Base-by-base conservation (phyloP, 2,113 vertebrate species). In the Burhinus bistriatus region DNA sequence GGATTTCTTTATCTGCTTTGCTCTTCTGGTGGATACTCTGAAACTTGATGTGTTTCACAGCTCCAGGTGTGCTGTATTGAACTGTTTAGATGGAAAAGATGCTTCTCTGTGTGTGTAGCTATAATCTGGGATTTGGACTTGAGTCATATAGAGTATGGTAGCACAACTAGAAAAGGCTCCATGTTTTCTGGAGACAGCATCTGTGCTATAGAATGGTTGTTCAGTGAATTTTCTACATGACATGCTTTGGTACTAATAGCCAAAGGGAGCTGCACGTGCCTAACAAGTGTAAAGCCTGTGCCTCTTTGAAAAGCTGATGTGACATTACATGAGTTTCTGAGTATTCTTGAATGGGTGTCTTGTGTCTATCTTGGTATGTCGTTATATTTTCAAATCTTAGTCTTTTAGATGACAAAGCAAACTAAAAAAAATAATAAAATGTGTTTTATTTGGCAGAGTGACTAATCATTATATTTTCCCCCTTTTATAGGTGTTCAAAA, bases 91-190 rank as follows among this genome's bases (percentile, higher is more conserved):
- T 52, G 81, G 65, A 40, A n/a, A 79, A 85, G 66, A 5, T 68
- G 18, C 15, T 87, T 84, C 36, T 42, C 23, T 44, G 1, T 38
- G 54, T 58, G 57, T 20, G 4, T 32, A 23, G 29, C 61, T 94
- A 58, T 29, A 27, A 57, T 69, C 44, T 58, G 42, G 61, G 62
- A 5, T 79, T 71, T 59, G 21, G 12, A 30, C 10, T 54, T 6
- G 1, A 47, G 23, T 44, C 42, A 1, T 11, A 2, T 9, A 36
- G 25, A 4, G 2, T 6, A 9, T 12, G 62, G 9, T n/a, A 62
- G 40, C 34, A 34, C 34, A 52, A 2, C 15, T 34, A 9, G 55
- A 64, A 83, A 23, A n/a, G 70, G 15, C 42, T 47, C 20, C 18
- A 5, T 0, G 0, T 61, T 84, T 87, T 82, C 29, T 78, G 83